These are phyloP conservation scores for Nasonia oneida DNA, from an alignment of 2,888 invertebrate genomes.

Conservation along the genomic window DNA sequence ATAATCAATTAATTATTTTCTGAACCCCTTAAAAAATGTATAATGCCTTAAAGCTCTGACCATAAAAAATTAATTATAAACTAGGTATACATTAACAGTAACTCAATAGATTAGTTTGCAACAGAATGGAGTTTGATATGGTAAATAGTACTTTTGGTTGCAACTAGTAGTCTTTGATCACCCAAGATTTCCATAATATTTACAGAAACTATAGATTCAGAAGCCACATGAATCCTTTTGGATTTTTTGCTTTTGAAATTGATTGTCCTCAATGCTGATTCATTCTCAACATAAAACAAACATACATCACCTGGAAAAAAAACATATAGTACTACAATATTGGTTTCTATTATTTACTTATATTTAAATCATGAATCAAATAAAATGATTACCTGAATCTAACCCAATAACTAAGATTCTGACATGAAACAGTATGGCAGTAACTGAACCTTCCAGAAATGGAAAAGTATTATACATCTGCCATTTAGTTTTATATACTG, in stretches of 20 bases:
- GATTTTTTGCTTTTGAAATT: constrained; percentile 64
- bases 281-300: constrained; percentile 66
- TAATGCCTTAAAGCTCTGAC: background rate
- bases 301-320: constrained; percentile 68
- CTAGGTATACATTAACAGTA: background rate
- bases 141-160: constrained; percentile 65
- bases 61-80: constrained; percentile 14
- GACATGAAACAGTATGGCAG: constrained; percentile 68
- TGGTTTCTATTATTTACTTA: background rate
- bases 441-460: constrained; percentile 66
- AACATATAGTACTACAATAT: constrained; percentile 14
- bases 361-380: background rate
- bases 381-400: constrained; percentile 67
- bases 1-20: background rate
- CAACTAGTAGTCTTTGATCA: constrained; percentile 67
- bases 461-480: constrained; percentile 67
- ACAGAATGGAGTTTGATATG: constrained; percentile 61
- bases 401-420: constrained; percentile 69
- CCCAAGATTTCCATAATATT: constrained; percentile 67
- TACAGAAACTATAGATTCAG: constrained; percentile 67
- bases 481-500: constrained; percentile 67
- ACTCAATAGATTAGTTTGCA: constrained; percentile 1
- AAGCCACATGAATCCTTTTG: constrained; percentile 64
- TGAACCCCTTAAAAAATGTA: constrained; percentile 12
- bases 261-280: constrained; percentile 62